Evolutionary conservation across 2,888 invertebrate species (phyloP).

Genomic region (Onthophagus sagittarius): DNA sequence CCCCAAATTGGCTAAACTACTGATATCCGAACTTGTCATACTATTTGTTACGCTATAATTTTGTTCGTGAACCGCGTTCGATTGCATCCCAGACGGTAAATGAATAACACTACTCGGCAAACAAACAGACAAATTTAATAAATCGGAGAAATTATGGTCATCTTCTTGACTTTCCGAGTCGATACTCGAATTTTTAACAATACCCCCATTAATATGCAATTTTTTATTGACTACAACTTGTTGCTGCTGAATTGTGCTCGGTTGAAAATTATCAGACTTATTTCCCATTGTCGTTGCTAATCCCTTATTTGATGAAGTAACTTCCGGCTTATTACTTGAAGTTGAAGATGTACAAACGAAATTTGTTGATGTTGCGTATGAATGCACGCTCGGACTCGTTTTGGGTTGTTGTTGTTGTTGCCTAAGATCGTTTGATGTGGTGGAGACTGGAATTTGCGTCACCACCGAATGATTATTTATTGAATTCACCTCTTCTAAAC

Average conservation of each 20-base stretch:
- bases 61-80: slow-evolving; percentile 31
- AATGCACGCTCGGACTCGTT: slow-evolving; percentile 41
- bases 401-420: slow-evolving; percentile 26
- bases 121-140: slow-evolving; percentile 45
- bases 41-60: slow-evolving; percentile 46
- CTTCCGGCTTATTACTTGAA: slow-evolving; percentile 17
- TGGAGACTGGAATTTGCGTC: slow-evolving; percentile 46
- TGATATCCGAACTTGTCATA: slow-evolving; percentile 60
- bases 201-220: slow-evolving; percentile 25
- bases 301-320: background rate
- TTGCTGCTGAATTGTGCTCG: background rate
- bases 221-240: slow-evolving; percentile 32
- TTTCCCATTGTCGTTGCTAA: slow-evolving; percentile 24
- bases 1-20: slow-evolving; percentile 63
- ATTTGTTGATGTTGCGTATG: slow-evolving; percentile 30
- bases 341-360: slow-evolving; percentile 23
- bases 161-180: slow-evolving; percentile 42
- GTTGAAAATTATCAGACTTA: slow-evolving; percentile 23
- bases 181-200: slow-evolving; percentile 36
- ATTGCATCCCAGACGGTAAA: slow-evolving; percentile 36
- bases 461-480: slow-evolving; percentile 36
- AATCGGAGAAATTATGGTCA: slow-evolving; percentile 45
- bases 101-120: slow-evolving; percentile 39
- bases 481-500: slow-evolving; percentile 61
- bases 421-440: slow-evolving; percentile 47